phyloP scores from a whole-genome alignment of 2,797 vertebrate species.

The Nothura maculosa region DNA sequence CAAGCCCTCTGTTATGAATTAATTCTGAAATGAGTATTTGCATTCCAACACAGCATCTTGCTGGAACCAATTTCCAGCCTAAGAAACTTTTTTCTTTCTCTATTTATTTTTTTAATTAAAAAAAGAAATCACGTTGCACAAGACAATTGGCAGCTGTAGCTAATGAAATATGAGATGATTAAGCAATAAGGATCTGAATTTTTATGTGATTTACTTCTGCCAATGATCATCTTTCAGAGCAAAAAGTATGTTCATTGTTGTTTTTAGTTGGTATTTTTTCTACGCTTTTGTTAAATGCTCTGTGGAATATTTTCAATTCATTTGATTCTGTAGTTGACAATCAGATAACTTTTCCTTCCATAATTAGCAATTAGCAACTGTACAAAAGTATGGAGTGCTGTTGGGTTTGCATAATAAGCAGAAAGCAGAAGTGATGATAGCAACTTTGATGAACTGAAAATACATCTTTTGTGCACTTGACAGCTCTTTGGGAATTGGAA shows the following conservation, averaged over 20 bases:
- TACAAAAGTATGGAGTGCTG: constrained; percentile 48
- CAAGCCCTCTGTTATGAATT: constrained; percentile 57
- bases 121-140: constrained; percentile 33
- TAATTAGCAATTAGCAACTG: constrained; percentile 68
- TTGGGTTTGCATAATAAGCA: constrained; percentile 56
- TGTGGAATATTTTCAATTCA: constrained; percentile 50
- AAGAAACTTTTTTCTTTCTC: neutral
- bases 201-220: constrained; percentile 33
- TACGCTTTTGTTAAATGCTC: constrained; percentile 28
- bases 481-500: constrained; percentile 17
- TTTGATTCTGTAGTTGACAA: constrained; percentile 49
- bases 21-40: constrained; percentile 67
- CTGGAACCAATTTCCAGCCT: constrained; percentile 17
- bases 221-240: constrained; percentile 63
- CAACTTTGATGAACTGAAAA: constrained; percentile 54
- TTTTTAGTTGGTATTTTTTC: constrained; percentile 55
- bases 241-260: constrained; percentile 59
- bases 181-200: constrained; percentile 53
- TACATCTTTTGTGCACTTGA: constrained; percentile 30
- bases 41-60: constrained; percentile 41
- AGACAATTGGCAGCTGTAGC: constrained; percentile 64
- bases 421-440: constrained; percentile 39
- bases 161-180: constrained; percentile 66
- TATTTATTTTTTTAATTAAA: neutral
- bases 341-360: constrained; percentile 55